These are phyloP conservation scores for Philopedon plagiatum DNA, from an alignment of 2,888 invertebrate genomes.

Conservation along the genomic window DNA sequence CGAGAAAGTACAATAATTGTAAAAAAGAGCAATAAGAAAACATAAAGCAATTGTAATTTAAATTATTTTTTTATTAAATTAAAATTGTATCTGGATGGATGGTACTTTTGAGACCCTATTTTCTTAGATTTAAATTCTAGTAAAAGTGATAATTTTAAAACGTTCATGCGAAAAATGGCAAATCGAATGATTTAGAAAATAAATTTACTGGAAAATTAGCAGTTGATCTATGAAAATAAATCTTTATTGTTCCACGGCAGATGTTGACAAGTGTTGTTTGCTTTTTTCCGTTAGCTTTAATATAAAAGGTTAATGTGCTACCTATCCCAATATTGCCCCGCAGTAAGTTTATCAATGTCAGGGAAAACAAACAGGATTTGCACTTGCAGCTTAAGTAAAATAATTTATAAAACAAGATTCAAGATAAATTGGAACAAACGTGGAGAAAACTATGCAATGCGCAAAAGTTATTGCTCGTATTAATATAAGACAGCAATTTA, in stretches of 20 bases:
- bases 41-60: too few relatives aligned
- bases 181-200: constrained; percentile 36
- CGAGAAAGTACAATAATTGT: too few relatives aligned
- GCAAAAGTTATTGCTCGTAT: constrained; percentile 41
- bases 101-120: too few relatives aligned
- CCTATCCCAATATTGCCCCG: constrained; percentile 43
- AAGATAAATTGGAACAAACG: constrained; percentile 42
- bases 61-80: too few relatives aligned
- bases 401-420: constrained; percentile 43
- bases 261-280: constrained; percentile 38
- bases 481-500: constrained; percentile 40
- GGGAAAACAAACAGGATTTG: constrained; percentile 38
- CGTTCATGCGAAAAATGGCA: constrained; percentile 33
- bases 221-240: constrained; percentile 41
- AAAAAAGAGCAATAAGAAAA: too few relatives aligned
- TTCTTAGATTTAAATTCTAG: constrained; percentile 11
- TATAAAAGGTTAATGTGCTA: constrained; percentile 41
- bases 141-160: constrained; percentile 23
- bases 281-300: constrained; percentile 26
- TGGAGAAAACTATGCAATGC: constrained; percentile 37
- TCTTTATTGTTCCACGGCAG: constrained; percentile 28
- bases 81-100: too few relatives aligned
- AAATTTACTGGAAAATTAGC: constrained; percentile 43
- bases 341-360: constrained; percentile 49
- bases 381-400: constrained; percentile 43